phyloP scores from a whole-genome alignment of 2,888 invertebrate genomes.

The Netelia melanura region DNA sequence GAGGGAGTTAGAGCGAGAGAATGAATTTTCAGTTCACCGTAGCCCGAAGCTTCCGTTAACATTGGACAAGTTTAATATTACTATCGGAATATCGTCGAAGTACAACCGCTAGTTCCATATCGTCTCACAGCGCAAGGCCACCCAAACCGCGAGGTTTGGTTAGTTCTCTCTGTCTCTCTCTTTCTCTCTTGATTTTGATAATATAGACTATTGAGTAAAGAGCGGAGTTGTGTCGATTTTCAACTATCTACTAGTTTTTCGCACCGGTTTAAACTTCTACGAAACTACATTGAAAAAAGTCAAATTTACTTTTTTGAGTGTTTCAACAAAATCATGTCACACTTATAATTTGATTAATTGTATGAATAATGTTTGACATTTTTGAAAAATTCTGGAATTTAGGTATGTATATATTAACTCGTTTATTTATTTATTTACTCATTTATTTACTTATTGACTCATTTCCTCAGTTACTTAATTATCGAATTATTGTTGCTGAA shows the following conservation, averaged over 20 bases:
- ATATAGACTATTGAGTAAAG: not conserved
- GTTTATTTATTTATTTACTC: too few relatives aligned
- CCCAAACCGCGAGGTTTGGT: constrained; percentile 40
- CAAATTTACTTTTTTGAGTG: constrained; percentile 32
- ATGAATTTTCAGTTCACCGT: constrained; percentile 58
- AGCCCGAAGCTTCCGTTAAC: constrained; percentile 72
- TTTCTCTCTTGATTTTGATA: constrained; percentile 12
- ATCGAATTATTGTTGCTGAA: too few relatives aligned
- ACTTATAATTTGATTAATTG: not conserved
- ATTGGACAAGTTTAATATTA: constrained; percentile 78
- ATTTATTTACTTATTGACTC: too few relatives aligned
- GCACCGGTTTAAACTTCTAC: constrained; percentile 44
- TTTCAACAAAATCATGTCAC: not conserved
- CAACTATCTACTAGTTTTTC: constrained; percentile 59
- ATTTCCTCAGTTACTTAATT: too few relatives aligned
- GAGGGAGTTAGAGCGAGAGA: constrained; percentile 34
- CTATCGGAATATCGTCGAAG: constrained; percentile 76
- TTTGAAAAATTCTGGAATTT: too few relatives aligned
- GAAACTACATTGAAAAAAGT: constrained; percentile 48
- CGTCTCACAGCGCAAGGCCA: constrained; percentile 28
- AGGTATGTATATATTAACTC: too few relatives aligned
- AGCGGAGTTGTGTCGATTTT: constrained; percentile 40
- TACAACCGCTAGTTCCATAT: constrained; percentile 23
- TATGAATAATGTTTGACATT: too few relatives aligned
- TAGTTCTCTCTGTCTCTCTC: constrained; percentile 41